Conservation (phyloP, 1,140 invertebrate species). For the Oppia nitens region DNA sequence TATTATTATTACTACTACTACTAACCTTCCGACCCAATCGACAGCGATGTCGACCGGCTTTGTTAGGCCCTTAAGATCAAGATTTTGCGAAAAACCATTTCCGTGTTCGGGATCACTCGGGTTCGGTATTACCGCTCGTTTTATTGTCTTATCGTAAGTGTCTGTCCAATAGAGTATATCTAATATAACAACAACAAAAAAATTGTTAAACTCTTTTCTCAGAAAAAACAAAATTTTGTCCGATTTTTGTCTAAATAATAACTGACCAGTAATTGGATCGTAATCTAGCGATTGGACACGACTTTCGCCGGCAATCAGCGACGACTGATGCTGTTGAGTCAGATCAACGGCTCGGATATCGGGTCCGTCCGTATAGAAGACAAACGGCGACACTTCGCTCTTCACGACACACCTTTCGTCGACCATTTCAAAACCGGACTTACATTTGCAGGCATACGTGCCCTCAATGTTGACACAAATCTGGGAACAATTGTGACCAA, state of each 20-base stretch:
- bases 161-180: constrained; percentile 88
- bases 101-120: constrained; percentile 43
- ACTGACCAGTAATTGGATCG: constrained; percentile 37
- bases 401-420: constrained; percentile 21
- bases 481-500: constrained; percentile 74
- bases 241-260: not conserved
- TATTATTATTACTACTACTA: not conserved
- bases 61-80: constrained; percentile 50
- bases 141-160: constrained; percentile 68
- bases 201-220: no score
- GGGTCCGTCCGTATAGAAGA: constrained; percentile 47
- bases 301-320: constrained; percentile 58
- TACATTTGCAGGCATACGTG: constrained; percentile 69
- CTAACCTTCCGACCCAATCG: constrained; percentile 60
- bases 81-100: constrained; percentile 62
- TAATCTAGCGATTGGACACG: constrained; percentile 75
- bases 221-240: not conserved
- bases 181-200: no score
- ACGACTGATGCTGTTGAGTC: constrained; percentile 25
- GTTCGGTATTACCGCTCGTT: constrained; percentile 68
- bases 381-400: constrained; percentile 33
- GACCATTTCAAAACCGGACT: constrained; percentile 49
- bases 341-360: constrained; percentile 58
- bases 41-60: constrained; percentile 68
- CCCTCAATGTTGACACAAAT: constrained; percentile 82